A percentile compares a stretch with the other conserved stretches of the same genome.
Conservation (phyloP, 2,113 vertebrate genomes). For the Mungos mungo region DNA sequence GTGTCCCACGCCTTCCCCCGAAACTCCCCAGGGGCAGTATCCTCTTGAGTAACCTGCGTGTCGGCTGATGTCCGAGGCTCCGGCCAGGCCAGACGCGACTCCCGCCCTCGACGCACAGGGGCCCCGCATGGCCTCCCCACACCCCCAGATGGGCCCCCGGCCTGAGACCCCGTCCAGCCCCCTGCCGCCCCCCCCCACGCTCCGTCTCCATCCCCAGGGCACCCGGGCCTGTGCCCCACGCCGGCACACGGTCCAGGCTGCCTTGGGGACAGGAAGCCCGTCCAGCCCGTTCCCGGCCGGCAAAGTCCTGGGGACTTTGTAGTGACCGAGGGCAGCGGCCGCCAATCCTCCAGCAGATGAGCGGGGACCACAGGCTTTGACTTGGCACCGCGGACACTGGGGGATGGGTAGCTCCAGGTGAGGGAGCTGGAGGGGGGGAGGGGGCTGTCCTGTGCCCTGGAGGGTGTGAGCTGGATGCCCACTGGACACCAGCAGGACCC, state of each 20-base stretch:
- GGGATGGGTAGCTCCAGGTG: not conserved
- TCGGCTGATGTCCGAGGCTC: not conserved
- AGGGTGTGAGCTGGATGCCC: too few relatives aligned
- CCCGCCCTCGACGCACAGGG: not conserved
- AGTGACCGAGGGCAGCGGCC: accelerated
- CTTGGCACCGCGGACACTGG: accelerated
- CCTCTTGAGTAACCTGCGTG: not conserved
- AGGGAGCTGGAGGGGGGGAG: accelerated
- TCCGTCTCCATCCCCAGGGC: not conserved
- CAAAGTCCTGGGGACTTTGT: accelerated
- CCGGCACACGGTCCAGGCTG: not conserved
- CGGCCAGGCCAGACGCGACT: not conserved
- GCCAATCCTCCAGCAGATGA: too few relatives aligned
- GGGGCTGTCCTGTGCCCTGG: not conserved
- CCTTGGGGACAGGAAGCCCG: not conserved
- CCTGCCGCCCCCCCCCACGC: too few relatives aligned
- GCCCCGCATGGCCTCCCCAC: not conserved
- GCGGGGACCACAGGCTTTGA: too few relatives aligned
- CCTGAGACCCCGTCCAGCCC: accelerated
- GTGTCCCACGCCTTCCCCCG: conserved; percentile 50
- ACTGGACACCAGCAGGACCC: not conserved
- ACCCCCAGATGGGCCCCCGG: not conserved
- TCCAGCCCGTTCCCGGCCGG: not conserved
- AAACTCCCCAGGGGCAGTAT: not conserved
- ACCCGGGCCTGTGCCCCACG: accelerated